These are phyloP conservation scores for Maconellicoccus hirsutus DNA, from an alignment of 1,140 invertebrate species.

Conservation along the genomic window DNA sequence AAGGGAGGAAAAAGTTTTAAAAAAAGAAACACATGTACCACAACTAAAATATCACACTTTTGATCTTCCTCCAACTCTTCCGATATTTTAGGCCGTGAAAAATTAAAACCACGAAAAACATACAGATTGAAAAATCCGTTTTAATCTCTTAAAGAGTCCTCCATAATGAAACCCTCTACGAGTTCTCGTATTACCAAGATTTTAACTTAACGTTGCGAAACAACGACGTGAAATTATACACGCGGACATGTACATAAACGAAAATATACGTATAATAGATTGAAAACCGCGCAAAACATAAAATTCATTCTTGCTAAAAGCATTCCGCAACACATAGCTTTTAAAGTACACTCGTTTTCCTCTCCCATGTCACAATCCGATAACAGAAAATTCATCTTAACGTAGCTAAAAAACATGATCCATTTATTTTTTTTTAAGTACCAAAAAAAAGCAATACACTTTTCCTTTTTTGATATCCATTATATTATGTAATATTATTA, in stretches of 20 bases:
- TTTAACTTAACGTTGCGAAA: no score
- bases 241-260: not conserved
- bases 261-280: not conserved
- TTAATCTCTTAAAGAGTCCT: no score
- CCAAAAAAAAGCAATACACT: not conserved
- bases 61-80: no score
- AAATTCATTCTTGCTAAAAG: not conserved
- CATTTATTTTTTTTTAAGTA: constrained; percentile 6
- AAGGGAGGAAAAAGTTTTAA: no score
- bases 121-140: no score
- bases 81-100: no score
- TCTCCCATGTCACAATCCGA: not conserved
- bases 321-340: not conserved
- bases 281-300: constrained; percentile 3
- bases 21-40: no score
- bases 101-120: no score
- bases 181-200: no score
- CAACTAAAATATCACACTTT: no score
- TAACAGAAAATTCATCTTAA: constrained; percentile 5
- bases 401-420: constrained; percentile 2
- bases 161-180: no score
- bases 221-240: not conserved
- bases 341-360: not conserved
- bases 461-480: constrained; percentile 9
- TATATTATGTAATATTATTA: constrained; percentile 10